Evolutionary conservation across 2,888 invertebrate species (phyloP).

Genomic region (Rhodophaea formosa): DNA sequence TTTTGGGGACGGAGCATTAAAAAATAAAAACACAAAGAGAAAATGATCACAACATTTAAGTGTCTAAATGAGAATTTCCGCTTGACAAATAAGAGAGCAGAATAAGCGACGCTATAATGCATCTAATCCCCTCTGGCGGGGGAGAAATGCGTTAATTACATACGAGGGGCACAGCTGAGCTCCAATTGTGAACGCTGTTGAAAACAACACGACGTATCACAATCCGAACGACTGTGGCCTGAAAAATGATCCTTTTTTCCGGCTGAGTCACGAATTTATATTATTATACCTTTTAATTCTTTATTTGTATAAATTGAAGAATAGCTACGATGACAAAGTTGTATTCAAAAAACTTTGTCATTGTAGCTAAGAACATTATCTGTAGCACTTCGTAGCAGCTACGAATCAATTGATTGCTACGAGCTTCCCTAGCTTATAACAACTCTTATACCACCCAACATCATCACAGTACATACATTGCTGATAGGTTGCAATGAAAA

Average conservation of each 20-base stretch:
- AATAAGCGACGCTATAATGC: constrained; percentile 13
- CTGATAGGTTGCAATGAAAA: no score
- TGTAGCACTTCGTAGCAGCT: no score
- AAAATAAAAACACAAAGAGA: neutral
- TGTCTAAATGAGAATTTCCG: constrained; percentile 11
- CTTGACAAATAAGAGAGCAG: constrained; percentile 18
- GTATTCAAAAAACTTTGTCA: no score
- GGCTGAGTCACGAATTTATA: neutral
- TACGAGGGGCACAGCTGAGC: constrained; percentile 8
- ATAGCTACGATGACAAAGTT: no score
- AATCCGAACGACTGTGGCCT: neutral
- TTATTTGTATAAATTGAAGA: neutral
- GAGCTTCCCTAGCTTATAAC: no score
- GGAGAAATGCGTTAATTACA: constrained; percentile 16
- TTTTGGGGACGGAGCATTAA: no score
- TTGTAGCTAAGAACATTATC: no score
- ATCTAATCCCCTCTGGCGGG: constrained; percentile 15
- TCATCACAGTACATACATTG: no score
- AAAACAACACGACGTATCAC: neutral
- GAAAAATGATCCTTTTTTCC: neutral
- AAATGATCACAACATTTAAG: neutral
- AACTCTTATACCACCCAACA: no score
- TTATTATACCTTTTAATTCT: neutral
- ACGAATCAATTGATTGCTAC: no score
- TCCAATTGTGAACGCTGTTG: neutral